These are phyloP conservation scores for Clarias gariepinus DNA, from an alignment of 2,113 vertebrate genomes.

Conservation along the genomic window DNA sequence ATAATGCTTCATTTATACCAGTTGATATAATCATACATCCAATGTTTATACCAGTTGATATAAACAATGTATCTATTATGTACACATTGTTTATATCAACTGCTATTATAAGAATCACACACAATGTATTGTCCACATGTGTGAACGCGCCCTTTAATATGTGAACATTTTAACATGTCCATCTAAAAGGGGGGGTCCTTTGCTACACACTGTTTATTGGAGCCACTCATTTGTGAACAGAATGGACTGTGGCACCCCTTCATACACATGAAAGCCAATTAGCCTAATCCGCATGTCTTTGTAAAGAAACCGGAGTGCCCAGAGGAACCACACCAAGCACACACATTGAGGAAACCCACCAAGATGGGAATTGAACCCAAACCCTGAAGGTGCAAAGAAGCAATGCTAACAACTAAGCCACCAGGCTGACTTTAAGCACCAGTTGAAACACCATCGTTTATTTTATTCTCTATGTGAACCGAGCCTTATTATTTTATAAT, in stretches of 20 bases:
- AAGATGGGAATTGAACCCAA: too few species aligned
- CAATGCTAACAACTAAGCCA: too few species aligned
- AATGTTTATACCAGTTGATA: too few species aligned
- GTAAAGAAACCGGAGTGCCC: too few species aligned
- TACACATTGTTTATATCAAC: not conserved
- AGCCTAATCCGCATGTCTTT: too few species aligned
- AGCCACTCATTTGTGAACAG: slow-evolving; percentile 45
- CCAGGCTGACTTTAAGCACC: too few species aligned
- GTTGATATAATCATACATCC: too few species aligned
- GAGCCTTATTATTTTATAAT: not conserved
- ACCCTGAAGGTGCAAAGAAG: too few species aligned
- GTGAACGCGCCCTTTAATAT: not conserved
- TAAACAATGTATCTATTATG: too few species aligned
- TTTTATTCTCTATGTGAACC: not conserved
- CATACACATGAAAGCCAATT: not conserved
- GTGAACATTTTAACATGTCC: slow-evolving; percentile 41
- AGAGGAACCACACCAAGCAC: too few species aligned
- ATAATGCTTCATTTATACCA: not conserved
- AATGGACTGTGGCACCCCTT: not conserved
- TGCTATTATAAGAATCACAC: not conserved
- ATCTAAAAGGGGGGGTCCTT: slow-evolving; percentile 14
- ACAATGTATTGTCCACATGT: not conserved
- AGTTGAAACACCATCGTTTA: too few species aligned
- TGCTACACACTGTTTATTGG: slow-evolving; percentile 52
- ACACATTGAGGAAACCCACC: too few species aligned